Conservation (phyloP, 1,140 invertebrate genomes). For the Ooceraea biroi region DNA sequence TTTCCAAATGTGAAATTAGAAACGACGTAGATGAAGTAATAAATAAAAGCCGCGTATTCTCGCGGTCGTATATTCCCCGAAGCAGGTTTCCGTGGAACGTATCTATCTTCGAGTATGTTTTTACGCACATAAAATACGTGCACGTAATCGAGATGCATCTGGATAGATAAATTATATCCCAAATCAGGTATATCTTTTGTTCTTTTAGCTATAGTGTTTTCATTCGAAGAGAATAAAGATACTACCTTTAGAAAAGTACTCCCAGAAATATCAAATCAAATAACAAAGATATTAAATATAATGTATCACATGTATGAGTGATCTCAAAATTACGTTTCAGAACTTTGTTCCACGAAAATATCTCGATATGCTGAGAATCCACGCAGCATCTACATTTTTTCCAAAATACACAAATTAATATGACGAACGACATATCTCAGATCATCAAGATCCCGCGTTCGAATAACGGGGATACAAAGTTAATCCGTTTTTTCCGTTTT, state of each 20-base stretch:
- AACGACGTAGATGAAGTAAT: slow-evolving; percentile 20
- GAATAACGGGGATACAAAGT: slow-evolving; percentile 12
- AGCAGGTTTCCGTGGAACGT: slow-evolving; percentile 43
- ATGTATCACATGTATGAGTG: not conserved
- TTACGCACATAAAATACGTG: slow-evolving; percentile 44
- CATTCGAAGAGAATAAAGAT: too few relatives aligned
- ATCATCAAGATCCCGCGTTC: slow-evolving; percentile 10
- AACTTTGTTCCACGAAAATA: not conserved
- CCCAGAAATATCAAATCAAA: slow-evolving; percentile 4
- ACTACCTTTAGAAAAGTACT: not conserved
- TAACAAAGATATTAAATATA: slow-evolving; percentile 3
- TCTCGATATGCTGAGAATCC: not conserved
- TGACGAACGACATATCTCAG: not conserved
- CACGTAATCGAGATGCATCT: slow-evolving; percentile 34
- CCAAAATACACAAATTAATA: not conserved
- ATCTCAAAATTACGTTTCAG: not conserved
- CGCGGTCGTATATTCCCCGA: not conserved
- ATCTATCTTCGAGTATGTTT: slow-evolving; percentile 38
- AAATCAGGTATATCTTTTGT: slow-evolving; percentile 27
- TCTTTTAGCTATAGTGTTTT: not conserved
- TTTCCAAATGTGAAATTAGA: slow-evolving; percentile 28
- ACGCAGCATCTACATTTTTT: not conserved
- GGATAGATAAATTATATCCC: slow-evolving; percentile 54
- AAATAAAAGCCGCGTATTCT: slow-evolving; percentile 40
- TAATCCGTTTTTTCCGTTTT: slow-evolving; percentile 24